phyloP scores from a whole-genome alignment of 2,888 invertebrate species.

The Andrena trimmerana region DNA sequence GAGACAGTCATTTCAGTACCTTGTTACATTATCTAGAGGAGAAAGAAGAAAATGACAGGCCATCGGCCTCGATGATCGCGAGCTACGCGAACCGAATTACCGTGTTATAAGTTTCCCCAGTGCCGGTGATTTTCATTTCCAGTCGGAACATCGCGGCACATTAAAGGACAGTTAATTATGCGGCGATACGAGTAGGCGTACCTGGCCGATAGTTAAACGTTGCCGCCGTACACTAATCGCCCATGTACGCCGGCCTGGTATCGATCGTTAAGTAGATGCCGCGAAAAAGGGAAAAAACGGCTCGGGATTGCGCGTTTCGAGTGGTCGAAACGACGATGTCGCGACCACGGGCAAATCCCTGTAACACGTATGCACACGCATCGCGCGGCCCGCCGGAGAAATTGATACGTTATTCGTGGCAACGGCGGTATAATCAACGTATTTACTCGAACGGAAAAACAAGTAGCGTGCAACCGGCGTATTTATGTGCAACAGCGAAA shows the following conservation, averaged over 20 bases:
- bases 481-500: constrained; percentile 67
- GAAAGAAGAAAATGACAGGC: constrained; percentile 21
- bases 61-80: constrained; percentile 9
- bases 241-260: constrained; percentile 29
- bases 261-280: constrained; percentile 36
- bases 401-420: constrained; percentile 69
- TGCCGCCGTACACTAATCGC: constrained; percentile 52
- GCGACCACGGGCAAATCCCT: constrained; percentile 13
- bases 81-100: constrained; percentile 8
- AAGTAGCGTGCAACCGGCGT: constrained; percentile 61
- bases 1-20: neutral
- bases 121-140: constrained; percentile 36
- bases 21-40: neutral
- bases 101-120: neutral
- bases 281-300: neutral
- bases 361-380: neutral
- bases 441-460: constrained; percentile 66
- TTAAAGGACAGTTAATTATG: constrained; percentile 45
- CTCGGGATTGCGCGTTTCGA: neutral
- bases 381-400: constrained; percentile 27
- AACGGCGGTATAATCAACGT: constrained; percentile 68
- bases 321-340: constrained; percentile 11
- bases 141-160: constrained; percentile 2
- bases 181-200: constrained; percentile 48
- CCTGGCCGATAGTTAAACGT: constrained; percentile 27